Conservation (phyloP, 2,888 invertebrate genomes). For the Zootermopsis nevadensis region DNA sequence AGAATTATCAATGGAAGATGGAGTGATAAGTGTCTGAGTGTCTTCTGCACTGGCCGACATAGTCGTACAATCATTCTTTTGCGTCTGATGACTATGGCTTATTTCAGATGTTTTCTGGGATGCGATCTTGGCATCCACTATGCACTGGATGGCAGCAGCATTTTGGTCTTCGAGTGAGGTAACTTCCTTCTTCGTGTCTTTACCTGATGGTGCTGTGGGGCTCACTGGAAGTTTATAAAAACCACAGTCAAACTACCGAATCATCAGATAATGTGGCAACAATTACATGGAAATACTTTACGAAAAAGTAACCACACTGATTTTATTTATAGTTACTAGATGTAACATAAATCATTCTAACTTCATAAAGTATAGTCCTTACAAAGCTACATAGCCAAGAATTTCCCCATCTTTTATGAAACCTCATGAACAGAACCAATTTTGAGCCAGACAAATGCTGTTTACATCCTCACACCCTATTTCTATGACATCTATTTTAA, state of each 20-base stretch:
- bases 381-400: too few species aligned
- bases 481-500: too few species aligned
- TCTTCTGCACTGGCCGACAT: not conserved
- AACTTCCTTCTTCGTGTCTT: constrained; percentile 55
- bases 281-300: too few species aligned
- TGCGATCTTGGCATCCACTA: constrained; percentile 59
- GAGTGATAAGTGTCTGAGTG: not conserved
- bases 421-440: too few species aligned
- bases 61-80: not conserved
- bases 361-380: too few species aligned
- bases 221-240: constrained; percentile 45
- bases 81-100: not conserved
- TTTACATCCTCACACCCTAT: too few species aligned
- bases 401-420: too few species aligned
- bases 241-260: not conserved
- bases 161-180: constrained; percentile 60
- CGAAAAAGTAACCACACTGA: too few species aligned
- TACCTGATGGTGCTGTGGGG: constrained; percentile 34
- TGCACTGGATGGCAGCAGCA: constrained; percentile 60
- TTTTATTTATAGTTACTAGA: too few species aligned
- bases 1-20: not conserved
- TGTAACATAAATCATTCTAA: too few species aligned
- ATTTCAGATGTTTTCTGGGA: not conserved
- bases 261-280: too few species aligned
- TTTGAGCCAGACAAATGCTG: too few species aligned